These are phyloP conservation scores for Melanerpes formicivorus DNA, from an alignment of 2,113 vertebrate genomes.

Conservation along the genomic window DNA sequence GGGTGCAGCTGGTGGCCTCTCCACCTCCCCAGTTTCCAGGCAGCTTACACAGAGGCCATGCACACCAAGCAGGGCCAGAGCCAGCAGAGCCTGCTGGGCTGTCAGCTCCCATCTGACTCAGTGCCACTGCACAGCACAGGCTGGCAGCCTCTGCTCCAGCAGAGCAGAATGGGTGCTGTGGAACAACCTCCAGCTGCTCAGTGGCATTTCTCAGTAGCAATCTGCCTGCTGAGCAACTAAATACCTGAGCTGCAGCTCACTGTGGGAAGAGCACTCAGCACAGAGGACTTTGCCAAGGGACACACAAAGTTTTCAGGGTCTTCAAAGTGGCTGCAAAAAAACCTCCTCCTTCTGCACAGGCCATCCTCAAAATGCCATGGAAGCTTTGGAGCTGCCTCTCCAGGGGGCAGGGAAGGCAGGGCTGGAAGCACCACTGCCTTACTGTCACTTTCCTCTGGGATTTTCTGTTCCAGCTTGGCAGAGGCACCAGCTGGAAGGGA, in stretches of 20 bases:
- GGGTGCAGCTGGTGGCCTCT: neutral
- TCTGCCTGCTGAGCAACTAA: conserved; percentile 50
- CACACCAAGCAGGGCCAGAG: conserved; percentile 1
- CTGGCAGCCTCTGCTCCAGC: conserved; percentile 66
- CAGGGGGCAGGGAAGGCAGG: neutral
- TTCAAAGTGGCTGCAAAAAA: neutral
- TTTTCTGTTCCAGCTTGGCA: conserved; percentile 6
- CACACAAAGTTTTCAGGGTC: neutral
- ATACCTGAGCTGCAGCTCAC: conserved; percentile 50
- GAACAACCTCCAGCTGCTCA: conserved; percentile 71
- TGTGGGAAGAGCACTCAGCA: neutral
- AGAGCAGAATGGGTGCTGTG: conserved; percentile 50
- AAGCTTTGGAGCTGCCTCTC: neutral
- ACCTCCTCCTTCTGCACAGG: neutral
- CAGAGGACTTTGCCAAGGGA: neutral
- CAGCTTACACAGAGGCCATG: neutral
- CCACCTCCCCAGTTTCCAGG: neutral
- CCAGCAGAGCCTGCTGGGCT: conserved; percentile 24
- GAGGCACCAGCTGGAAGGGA: conserved; percentile 18
- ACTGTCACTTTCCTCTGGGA: neutral
- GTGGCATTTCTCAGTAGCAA: conserved; percentile 66
- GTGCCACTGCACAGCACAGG: conserved; percentile 31
- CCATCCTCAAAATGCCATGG: neutral
- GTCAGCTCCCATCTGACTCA: conserved; percentile 59
- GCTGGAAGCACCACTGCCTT: neutral